Conservation (phyloP, 2,797 vertebrate species). For the Diplodus puntazzo region DNA sequence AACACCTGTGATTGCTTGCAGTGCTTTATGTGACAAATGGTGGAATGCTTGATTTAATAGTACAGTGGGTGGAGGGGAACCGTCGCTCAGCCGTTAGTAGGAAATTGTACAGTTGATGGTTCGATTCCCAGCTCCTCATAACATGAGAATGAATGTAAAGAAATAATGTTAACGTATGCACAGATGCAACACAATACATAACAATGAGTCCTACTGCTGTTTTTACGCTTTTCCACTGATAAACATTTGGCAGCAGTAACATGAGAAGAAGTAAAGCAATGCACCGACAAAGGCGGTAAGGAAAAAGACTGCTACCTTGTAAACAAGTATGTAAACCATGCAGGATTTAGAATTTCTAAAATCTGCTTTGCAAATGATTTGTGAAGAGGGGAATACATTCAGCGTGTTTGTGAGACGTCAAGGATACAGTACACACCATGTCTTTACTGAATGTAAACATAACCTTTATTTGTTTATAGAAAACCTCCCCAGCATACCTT, state of each 20-base stretch:
- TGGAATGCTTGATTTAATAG: slow-evolving; percentile 18
- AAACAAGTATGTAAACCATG: neutral
- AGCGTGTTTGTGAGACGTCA: neutral
- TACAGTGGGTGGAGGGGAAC: neutral
- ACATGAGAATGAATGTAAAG: slow-evolving; percentile 1
- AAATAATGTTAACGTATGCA: neutral
- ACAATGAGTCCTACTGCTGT: neutral
- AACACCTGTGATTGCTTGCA: slow-evolving; percentile 22
- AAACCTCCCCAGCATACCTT: neutral
- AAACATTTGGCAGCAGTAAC: neutral
- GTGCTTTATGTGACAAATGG: slow-evolving; percentile 23
- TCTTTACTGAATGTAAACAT: neutral
- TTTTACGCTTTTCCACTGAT: neutral
- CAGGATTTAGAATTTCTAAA: neutral
- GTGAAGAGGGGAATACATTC: neutral
- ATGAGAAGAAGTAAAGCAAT: neutral
- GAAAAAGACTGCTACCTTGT: neutral
- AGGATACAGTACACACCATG: neutral
- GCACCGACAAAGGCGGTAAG: neutral
- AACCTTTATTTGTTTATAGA: no score
- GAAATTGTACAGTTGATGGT: slow-evolving; percentile 8
- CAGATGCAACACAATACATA: neutral
- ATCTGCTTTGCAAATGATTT: no score
- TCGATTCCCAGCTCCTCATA: slow-evolving; percentile 18
- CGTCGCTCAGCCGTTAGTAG: neutral